These are phyloP conservation scores for Hirtodrosophila confusa DNA, from an alignment of 2,888 invertebrate species.

Conservation along the genomic window DNA sequence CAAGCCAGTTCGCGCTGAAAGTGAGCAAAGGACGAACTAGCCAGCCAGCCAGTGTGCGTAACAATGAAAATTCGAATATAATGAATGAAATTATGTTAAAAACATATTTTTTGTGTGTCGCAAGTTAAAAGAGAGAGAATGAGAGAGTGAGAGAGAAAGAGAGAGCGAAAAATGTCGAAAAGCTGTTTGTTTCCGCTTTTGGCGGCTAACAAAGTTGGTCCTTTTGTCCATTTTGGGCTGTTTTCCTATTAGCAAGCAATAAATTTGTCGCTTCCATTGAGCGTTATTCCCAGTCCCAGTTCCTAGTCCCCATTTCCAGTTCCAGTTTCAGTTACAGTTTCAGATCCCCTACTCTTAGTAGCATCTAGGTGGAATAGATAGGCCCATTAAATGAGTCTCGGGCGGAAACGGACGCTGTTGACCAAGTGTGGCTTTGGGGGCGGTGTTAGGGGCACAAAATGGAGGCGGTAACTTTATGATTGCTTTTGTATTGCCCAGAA, in stretches of 20 bases:
- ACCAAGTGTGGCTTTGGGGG: not conserved
- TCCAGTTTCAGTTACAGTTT: not conserved
- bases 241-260: constrained; percentile 66
- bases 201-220: constrained; percentile 49
- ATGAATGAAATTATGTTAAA: constrained; percentile 63
- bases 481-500: constrained; percentile 56
- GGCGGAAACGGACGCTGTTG: constrained; percentile 19
- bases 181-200: constrained; percentile 58
- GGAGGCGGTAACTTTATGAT: constrained; percentile 65
- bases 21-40: constrained; percentile 39
- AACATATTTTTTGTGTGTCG: constrained; percentile 47
- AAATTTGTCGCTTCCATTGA: constrained; percentile 61
- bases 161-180: constrained; percentile 41
- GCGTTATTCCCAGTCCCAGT: constrained; percentile 23
- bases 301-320: not conserved
- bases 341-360: not conserved
- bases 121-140: constrained; percentile 3
- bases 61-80: constrained; percentile 50
- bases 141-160: not conserved
- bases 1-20: constrained; percentile 25
- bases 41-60: constrained; percentile 16
- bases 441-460: constrained; percentile 6
- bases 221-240: constrained; percentile 55
- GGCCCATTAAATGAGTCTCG: constrained; percentile 45
- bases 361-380: constrained; percentile 45